A percentile compares a stretch with the other conserved stretches of the same genome.
Evolutionary conservation across 2,113 vertebrate species (phyloP).

Genomic region (Felis chaus): DNA sequence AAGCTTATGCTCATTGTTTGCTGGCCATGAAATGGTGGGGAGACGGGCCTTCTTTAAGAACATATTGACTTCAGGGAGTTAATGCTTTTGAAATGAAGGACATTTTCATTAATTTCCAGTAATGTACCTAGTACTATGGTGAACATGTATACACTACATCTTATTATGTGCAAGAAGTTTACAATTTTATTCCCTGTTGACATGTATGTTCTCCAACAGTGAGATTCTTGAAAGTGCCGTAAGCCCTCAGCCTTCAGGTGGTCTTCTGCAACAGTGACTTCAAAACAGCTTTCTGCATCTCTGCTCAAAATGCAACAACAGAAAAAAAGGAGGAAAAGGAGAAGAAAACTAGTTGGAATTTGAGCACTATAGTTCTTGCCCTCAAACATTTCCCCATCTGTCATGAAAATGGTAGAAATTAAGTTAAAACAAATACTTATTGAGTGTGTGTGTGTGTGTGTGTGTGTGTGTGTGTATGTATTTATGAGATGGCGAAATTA

Average conservation of each 20-base stretch:
- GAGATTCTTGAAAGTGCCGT: not conserved
- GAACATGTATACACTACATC: not conserved
- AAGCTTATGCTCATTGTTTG: not conserved
- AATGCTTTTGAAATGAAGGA: not conserved
- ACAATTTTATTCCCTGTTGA: not conserved
- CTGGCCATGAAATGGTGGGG: not conserved
- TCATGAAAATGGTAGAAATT: not conserved
- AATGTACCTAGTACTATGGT: rapidly evolving
- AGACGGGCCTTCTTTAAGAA: not conserved
- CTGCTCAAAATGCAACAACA: not conserved
- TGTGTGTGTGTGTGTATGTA: not conserved
- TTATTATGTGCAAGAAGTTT: not conserved
- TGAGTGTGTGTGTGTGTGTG: not conserved
- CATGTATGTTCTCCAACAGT: not conserved
- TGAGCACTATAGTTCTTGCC: not conserved
- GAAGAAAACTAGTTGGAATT: not conserved
- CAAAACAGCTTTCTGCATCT: not conserved
- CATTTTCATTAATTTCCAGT: not conserved
- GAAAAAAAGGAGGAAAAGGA: not conserved
- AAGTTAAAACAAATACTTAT: not conserved
- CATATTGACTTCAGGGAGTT: not conserved
- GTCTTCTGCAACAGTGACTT: not conserved
- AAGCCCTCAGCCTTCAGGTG: not conserved
- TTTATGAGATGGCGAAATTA: not conserved
- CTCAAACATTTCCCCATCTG: not conserved